A percentile compares a stretch with the other conserved stretches of the same genome.
Conservation (phyloP, 2,113 vertebrate species). For the Arothron firmamentum region DNA sequence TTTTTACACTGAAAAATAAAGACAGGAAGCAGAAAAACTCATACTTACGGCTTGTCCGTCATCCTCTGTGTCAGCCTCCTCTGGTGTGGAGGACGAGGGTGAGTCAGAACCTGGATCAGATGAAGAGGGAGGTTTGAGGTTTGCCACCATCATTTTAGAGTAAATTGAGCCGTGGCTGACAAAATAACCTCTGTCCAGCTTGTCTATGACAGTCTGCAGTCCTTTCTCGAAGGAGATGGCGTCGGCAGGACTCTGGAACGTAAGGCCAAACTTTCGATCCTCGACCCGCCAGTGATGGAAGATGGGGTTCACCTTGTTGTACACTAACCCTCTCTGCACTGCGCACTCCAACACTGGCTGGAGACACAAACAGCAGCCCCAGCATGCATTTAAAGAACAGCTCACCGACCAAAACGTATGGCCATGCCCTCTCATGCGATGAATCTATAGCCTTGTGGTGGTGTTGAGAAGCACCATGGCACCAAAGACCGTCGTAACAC, state of each 20-base stretch:
- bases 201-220: constrained; percentile 82
- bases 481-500: constrained; percentile 65
- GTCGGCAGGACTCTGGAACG: constrained; percentile 89
- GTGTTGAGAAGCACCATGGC: constrained; percentile 40
- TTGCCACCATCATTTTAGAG: background rate
- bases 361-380: constrained; percentile 32
- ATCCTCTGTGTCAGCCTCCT: constrained; percentile 77
- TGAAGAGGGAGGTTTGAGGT: constrained; percentile 37
- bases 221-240: constrained; percentile 86
- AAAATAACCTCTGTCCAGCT: constrained; percentile 83
- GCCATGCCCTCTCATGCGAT: background rate
- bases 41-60: constrained; percentile 80
- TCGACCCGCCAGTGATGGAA: constrained; percentile 93
- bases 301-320: constrained; percentile 94
- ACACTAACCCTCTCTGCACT: constrained; percentile 83
- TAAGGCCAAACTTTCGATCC: constrained; percentile 88
- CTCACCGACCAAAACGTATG: background rate
- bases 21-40: background rate
- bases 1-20: background rate
- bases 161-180: background rate
- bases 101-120: constrained; percentile 76
- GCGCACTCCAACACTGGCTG: constrained; percentile 87
- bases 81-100: constrained; percentile 78
- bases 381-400: constrained; percentile 8
- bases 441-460: constrained; percentile 34